Conservation (phyloP, 2,113 vertebrate genomes). For the Artemisiospiza belli region DNA sequence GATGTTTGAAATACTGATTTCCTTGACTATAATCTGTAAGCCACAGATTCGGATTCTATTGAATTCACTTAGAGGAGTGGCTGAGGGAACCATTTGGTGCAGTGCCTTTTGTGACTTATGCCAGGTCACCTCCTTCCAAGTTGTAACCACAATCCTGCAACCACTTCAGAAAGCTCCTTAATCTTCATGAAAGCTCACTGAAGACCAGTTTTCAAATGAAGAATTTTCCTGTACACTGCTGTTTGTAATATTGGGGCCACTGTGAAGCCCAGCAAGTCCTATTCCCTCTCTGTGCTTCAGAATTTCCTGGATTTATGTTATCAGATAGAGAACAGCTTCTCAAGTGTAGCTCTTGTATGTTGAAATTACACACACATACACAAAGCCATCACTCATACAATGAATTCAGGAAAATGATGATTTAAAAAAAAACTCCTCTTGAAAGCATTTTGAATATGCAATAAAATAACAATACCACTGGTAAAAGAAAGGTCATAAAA, state of each 20-base stretch:
- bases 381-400: not conserved
- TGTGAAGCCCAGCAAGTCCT: not conserved
- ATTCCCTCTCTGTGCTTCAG: not conserved
- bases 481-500: not conserved
- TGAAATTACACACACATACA: not conserved
- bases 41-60: not conserved
- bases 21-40: not conserved
- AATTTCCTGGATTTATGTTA: not conserved
- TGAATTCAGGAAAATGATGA: not conserved
- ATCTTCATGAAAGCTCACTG: not conserved
- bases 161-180: not conserved
- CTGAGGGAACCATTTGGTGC: not conserved
- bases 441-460: not conserved
- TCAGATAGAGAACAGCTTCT: not conserved
- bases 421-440: not conserved
- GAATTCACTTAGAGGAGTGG: not conserved
- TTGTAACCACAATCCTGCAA: not conserved
- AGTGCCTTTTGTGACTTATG: not conserved
- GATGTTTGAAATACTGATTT: constrained; percentile 30
- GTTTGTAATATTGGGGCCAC: not conserved
- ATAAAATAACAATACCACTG: not conserved
- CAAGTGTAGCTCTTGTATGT: not conserved
- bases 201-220: not conserved
- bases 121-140: not conserved
- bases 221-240: not conserved